A percentile compares a stretch with the other conserved stretches of the same genome.
Conservation (phyloP, 2,888 invertebrate species). For the Phyllotreta cruciferae region DNA sequence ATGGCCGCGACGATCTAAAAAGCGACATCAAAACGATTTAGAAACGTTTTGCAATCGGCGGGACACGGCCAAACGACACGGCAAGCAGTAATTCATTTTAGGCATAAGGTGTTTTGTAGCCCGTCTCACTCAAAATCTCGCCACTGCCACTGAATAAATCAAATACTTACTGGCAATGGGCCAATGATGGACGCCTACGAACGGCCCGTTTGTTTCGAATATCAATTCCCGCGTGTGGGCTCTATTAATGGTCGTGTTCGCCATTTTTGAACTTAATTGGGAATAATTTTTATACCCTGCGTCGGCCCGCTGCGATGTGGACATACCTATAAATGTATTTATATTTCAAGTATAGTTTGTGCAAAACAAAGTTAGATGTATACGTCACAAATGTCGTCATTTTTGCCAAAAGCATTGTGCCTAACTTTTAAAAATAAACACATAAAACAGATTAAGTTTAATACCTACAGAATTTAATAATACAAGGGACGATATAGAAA, state of each 20-base stretch:
- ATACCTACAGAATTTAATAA: too few species aligned
- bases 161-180: conserved; percentile 48
- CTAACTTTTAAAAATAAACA: too few species aligned
- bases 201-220: conserved; percentile 36
- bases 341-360: too few species aligned
- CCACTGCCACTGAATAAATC: conserved; percentile 56
- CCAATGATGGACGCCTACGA: conserved; percentile 47
- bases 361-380: too few species aligned
- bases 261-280: conserved; percentile 6
- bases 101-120: conserved; percentile 56
- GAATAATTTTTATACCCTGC: too few species aligned
- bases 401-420: too few species aligned
- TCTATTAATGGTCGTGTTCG: conserved; percentile 14
- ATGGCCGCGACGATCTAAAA: conserved; percentile 50
- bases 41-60: conserved; percentile 56
- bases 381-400: too few species aligned
- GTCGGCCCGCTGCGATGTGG: too few species aligned
- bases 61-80: conserved; percentile 57
- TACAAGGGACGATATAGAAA: too few species aligned
- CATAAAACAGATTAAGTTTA: too few species aligned
- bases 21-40: conserved; percentile 55
- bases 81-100: conserved; percentile 54
- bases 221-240: conserved; percentile 27
- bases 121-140: conserved; percentile 54
- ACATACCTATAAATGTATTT: too few species aligned